These are phyloP conservation scores for Vidua macroura DNA, from an alignment of 2,113 vertebrate genomes.

Conservation along the genomic window DNA sequence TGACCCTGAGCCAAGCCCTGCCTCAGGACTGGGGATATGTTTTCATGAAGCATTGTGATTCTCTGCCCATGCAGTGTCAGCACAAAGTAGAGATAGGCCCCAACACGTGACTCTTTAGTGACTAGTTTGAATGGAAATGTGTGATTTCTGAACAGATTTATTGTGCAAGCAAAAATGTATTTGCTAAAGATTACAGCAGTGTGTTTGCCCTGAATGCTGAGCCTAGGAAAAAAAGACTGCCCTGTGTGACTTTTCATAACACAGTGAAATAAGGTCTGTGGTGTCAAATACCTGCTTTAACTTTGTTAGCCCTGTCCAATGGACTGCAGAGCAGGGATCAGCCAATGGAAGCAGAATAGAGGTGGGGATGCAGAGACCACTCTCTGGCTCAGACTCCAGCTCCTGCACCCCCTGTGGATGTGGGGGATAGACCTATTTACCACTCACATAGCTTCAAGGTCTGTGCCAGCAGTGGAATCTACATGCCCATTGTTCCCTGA, in stretches of 20 bases:
- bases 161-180: slow-evolving; percentile 47
- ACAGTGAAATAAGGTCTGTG: not conserved
- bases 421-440: not conserved
- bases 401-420: not conserved
- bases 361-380: not conserved
- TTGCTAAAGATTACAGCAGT: slow-evolving; percentile 29
- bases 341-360: not conserved
- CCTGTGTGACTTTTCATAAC: slow-evolving; percentile 1
- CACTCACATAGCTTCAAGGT: fast-evolving
- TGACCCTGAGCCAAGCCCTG: not conserved
- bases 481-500: not conserved
- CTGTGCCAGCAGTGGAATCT: not conserved
- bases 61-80: not conserved
- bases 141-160: slow-evolving; percentile 53
- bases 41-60: slow-evolving; percentile 24
- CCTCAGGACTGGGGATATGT: slow-evolving; percentile 1
- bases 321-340: not conserved
- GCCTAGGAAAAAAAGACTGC: not conserved
- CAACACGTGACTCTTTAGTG: slow-evolving; percentile 15
- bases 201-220: slow-evolving; percentile 24
- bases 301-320: not conserved
- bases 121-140: slow-evolving; percentile 33
- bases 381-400: not conserved
- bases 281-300: not conserved
- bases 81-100: slow-evolving; percentile 47